Evolutionary conservation across 1,140 invertebrate species (phyloP), one percentile per base, ranked within the genome.

Genomic region (Ptiloglossa arizonensis): DNA sequence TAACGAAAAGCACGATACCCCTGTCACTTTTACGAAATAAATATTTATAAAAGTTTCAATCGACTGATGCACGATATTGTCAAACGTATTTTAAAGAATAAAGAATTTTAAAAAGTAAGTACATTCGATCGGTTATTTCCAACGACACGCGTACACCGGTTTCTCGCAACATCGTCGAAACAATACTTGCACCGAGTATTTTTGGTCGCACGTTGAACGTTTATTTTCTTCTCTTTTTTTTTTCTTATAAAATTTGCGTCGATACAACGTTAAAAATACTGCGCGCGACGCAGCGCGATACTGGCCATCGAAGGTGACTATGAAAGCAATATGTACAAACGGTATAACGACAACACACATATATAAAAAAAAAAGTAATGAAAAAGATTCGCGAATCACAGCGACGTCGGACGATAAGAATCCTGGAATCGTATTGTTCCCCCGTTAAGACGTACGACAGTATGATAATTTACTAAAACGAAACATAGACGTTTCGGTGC

Each of bases 41-140:
- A 38, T 38, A 69, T 76, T 76, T 48, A 69, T 50, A 69, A 68
- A 67, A 76, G n/a, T 59, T 15, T 69, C 73, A 46, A 59, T 22
- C 64, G 73, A 76, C 73, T 76, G 73, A 76, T 76, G 73, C 73
- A 76, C 73, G 54, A 76, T 57, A 57, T 48, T 48, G 44, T 76
- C 48, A 69, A 48, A 3, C 32, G 29, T 1, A 67, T 69, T 76
- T 76, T 60, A 69, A 59, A 48, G n/a, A 76, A 76, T 69, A 69
- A 76, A 75, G 2, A 46, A 56, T 46, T 27, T 19, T 35, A 59
- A 59, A 27, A 44, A 56, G 32, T 24, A 8, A 5, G 17, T 15
- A 2, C 4, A 0, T 6, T 9, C 1, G 17, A 41, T 13, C 11
- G 6, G 15, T 29, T 41, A 35, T 8, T 29, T 13, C n/a, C 24